Evolutionary conservation across 2,797 vertebrate genomes (phyloP).

Genomic region (Micromesistius poutassou): DNA sequence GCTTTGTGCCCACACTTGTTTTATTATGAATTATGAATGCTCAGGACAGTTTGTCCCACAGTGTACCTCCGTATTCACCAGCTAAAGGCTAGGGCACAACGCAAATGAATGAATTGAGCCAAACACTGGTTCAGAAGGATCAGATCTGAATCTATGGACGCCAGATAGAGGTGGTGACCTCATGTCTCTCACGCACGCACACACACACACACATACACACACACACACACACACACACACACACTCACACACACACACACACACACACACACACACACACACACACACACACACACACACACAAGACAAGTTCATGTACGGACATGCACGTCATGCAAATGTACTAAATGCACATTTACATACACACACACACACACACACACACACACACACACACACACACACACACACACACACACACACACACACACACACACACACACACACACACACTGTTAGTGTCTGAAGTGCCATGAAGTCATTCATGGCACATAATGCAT

Average conservation of each 20-base stretch:
- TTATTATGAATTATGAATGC: background rate
- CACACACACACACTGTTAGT: background rate
- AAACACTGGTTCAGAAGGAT: background rate
- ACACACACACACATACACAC: slow-evolving; percentile 9
- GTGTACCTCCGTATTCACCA: background rate
- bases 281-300: slow-evolving; percentile 4
- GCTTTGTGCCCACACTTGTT: background rate
- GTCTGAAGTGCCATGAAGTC: background rate
- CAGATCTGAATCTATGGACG: background rate
- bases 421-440: slow-evolving; percentile 1
- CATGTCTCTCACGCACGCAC: slow-evolving; percentile 4
- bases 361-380: background rate
- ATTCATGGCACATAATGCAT: slow-evolving; percentile 10
- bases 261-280: slow-evolving; percentile 4
- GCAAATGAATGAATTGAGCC: background rate
- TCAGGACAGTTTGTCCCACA: background rate
- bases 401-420: background rate
- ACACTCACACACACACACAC: slow-evolving; percentile 8
- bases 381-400: too few species aligned
- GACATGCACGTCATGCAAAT: background rate
- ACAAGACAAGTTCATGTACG: background rate
- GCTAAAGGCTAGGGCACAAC: background rate
- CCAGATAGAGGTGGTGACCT: background rate
- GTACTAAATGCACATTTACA: background rate
- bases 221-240: slow-evolving; percentile 12